Evolutionary conservation across 2,888 invertebrate species (phyloP).

Genomic region (Ceraclea dissimilis): DNA sequence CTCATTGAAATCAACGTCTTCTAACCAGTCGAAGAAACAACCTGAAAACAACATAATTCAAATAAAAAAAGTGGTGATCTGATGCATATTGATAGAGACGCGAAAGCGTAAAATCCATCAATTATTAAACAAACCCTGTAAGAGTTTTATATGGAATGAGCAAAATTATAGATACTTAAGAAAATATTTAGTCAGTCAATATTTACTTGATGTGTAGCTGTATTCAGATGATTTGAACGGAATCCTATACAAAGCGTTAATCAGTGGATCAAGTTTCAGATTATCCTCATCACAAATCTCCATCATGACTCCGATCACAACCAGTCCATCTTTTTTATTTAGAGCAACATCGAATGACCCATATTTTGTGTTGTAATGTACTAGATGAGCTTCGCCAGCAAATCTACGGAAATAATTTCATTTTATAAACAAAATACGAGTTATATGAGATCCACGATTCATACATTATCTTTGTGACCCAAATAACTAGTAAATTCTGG

Average conservation of each 20-base stretch:
- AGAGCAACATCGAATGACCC: slow-evolving; percentile 55
- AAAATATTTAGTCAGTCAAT: too few relatives aligned
- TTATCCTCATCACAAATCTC: slow-evolving; percentile 54
- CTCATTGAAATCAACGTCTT: slow-evolving; percentile 57
- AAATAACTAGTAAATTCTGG: too few relatives aligned
- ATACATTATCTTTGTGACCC: too few relatives aligned
- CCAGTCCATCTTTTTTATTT: slow-evolving; percentile 61
- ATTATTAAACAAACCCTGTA: too few relatives aligned
- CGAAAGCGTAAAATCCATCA: too few relatives aligned
- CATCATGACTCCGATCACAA: slow-evolving; percentile 62
- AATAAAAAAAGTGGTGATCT: too few relatives aligned
- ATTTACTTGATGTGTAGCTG: slow-evolving; percentile 11
- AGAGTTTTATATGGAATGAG: too few relatives aligned
- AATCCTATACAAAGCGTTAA: slow-evolving; percentile 43
- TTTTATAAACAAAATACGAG: too few relatives aligned
- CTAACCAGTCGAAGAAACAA: slow-evolving; percentile 46
- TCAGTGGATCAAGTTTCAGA: slow-evolving; percentile 51
- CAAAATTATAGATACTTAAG: too few relatives aligned
- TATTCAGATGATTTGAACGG: slow-evolving; percentile 32
- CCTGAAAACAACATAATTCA: neutral
- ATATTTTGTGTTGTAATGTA: slow-evolving; percentile 69
- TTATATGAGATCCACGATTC: too few relatives aligned
- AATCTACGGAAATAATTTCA: slow-evolving; percentile 44
- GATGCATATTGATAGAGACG: neutral
- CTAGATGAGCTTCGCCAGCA: slow-evolving; percentile 72